These are phyloP conservation scores for Coracopsis vasa DNA, from an alignment of 2,113 vertebrate genomes.

Conservation along the genomic window DNA sequence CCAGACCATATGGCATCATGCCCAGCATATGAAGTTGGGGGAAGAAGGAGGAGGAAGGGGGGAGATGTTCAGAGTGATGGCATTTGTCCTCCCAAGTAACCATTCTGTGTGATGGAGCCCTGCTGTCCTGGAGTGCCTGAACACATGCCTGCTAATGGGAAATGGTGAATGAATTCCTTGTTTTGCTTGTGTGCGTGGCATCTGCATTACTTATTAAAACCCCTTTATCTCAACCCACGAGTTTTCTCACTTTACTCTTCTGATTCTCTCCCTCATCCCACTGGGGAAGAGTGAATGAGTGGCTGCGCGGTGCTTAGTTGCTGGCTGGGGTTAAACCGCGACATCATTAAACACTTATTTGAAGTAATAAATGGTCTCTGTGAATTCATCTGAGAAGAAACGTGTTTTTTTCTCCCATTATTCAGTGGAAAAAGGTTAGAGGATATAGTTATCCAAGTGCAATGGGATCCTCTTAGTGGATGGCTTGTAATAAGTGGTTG, in stretches of 20 bases:
- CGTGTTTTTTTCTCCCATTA: rapidly evolving
- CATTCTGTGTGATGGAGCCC: background rate
- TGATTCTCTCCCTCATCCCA: background rate
- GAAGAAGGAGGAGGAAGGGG: background rate
- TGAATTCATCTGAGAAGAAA: background rate
- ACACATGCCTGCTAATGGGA: background rate
- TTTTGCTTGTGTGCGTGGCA: background rate
- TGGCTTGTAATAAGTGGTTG: background rate
- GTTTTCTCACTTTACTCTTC: background rate
- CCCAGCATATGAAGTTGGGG: background rate
- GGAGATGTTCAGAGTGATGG: background rate
- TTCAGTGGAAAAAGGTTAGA: background rate
- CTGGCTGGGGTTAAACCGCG: background rate
- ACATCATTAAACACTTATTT: background rate
- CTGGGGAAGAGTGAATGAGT: background rate
- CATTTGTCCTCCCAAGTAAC: background rate
- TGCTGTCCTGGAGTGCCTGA: background rate
- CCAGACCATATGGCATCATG: background rate
- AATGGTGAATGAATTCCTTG: background rate
- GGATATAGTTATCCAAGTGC: background rate
- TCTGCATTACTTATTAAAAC: background rate
- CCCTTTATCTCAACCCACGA: background rate
- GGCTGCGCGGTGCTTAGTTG: background rate
- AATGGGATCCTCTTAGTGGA: background rate
- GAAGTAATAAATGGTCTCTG: background rate